Conservation (phyloP, 1,140 invertebrate species). For the Drosophila lacertosa region DNA sequence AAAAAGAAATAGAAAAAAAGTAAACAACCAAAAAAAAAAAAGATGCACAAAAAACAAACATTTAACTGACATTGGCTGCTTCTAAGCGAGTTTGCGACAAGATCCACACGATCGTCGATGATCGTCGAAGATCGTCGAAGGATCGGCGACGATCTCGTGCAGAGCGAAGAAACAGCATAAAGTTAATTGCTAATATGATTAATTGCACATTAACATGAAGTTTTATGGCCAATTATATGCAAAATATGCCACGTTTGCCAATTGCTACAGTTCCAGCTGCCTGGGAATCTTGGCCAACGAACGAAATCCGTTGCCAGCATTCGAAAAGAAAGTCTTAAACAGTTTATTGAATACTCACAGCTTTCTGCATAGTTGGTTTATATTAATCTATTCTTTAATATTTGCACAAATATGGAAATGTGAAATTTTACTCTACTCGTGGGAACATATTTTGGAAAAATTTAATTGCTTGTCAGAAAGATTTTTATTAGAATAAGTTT, state of each 20-base stretch:
- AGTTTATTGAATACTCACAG: background rate
- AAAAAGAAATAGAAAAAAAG: background rate
- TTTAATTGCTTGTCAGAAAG: too few species aligned
- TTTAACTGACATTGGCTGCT: conserved; percentile 26
- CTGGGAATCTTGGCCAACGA: conserved; percentile 46
- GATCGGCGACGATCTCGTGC: conserved; percentile 70
- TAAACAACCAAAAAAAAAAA: background rate
- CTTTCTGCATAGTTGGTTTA: too few species aligned
- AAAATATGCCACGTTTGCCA: conserved; percentile 70
- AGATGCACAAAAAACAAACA: background rate
- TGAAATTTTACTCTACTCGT: too few species aligned
- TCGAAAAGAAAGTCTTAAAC: background rate
- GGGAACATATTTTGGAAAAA: too few species aligned
- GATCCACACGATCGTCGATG: conserved; percentile 26
- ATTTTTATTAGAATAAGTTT: too few species aligned
- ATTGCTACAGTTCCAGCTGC: conserved; percentile 41
- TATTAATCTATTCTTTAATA: too few species aligned
- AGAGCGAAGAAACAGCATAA: conserved; percentile 77
- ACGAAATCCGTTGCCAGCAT: background rate
- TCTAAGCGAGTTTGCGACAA: conserved; percentile 69
- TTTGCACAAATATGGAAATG: too few species aligned
- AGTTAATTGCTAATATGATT: conserved; percentile 83
- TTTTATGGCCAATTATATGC: conserved; percentile 81
- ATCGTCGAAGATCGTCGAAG: conserved; percentile 22
- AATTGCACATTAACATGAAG: conserved; percentile 83